phyloP scores from a whole-genome alignment of 1,140 invertebrate genomes.

The Lerema accius region DNA sequence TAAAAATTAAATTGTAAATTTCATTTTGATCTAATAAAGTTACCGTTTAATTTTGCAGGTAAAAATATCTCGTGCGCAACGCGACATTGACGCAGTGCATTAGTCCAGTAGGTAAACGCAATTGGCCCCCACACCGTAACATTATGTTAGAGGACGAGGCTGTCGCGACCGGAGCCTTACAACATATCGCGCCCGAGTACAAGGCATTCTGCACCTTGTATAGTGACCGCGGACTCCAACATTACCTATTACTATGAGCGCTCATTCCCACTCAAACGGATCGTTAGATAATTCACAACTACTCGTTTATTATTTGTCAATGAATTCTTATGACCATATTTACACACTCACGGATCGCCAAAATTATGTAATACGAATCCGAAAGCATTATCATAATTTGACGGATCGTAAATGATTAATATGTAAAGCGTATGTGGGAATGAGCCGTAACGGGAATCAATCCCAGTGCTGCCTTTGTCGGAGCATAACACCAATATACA shows the following conservation, averaged over 20 bases:
- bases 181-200: neutral
- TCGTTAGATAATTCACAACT: too few relatives aligned
- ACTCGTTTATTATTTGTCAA: too few relatives aligned
- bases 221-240: neutral
- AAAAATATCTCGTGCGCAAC: conserved; percentile 95
- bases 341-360: too few relatives aligned
- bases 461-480: conserved; percentile 32
- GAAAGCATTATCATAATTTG: too few relatives aligned
- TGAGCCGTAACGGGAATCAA: conserved; percentile 4
- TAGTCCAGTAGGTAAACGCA: conserved; percentile 41
- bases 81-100: conserved; percentile 92
- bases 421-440: too few relatives aligned
- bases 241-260: too few relatives aligned
- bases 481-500: conserved; percentile 66
- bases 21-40: conserved; percentile 4
- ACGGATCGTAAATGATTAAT: too few relatives aligned
- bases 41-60: conserved; percentile 78
- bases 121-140: neutral
- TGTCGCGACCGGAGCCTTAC: neutral
- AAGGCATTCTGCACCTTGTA: neutral
- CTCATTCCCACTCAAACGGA: too few relatives aligned
- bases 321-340: too few relatives aligned
- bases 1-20: too few relatives aligned
- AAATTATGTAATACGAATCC: too few relatives aligned
- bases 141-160: neutral